Conservation (phyloP, 2,113 vertebrate genomes). For the Gasterosteus aculeatus region DNA sequence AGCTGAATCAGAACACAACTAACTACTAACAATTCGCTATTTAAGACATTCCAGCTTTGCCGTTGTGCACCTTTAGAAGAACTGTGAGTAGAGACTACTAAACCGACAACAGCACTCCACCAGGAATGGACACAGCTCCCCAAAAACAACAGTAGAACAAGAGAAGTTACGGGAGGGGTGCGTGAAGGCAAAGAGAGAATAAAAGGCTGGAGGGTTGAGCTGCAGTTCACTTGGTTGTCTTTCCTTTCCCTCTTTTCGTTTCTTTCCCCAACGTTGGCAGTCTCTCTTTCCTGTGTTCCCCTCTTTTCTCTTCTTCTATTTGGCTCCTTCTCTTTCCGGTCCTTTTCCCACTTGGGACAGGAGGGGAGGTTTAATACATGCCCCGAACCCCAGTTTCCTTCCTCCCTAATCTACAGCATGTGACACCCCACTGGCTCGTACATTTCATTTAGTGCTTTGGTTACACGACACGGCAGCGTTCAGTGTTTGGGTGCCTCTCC, state of each 20-base stretch:
- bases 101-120: conserved; percentile 47
- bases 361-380: conserved; percentile 75
- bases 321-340: conserved; percentile 85
- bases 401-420: conserved; percentile 78
- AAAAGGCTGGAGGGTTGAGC: conserved; percentile 69
- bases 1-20: not conserved
- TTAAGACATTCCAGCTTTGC: not conserved
- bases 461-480: conserved; percentile 14
- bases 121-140: conserved; percentile 50
- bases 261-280: conserved; percentile 70
- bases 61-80: not conserved
- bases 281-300: conserved; percentile 73
- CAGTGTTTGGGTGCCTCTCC: not conserved
- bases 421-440: conserved; percentile 57
- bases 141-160: conserved; percentile 63
- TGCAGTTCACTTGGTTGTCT: conserved; percentile 71
- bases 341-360: conserved; percentile 81
- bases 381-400: conserved; percentile 63
- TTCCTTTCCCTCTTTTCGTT: conserved; percentile 71
- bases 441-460: conserved; percentile 12
- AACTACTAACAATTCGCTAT: not conserved
- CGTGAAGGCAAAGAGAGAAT: conserved; percentile 37
- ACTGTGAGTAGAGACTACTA: conserved; percentile 3
- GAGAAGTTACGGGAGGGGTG: conserved; percentile 42
- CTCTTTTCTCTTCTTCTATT: conserved; percentile 67